Evolutionary conservation across 2,888 invertebrate species (phyloP), one percentile per base, ranked within the genome.

Genomic region (Mayetiola destructor): DNA sequence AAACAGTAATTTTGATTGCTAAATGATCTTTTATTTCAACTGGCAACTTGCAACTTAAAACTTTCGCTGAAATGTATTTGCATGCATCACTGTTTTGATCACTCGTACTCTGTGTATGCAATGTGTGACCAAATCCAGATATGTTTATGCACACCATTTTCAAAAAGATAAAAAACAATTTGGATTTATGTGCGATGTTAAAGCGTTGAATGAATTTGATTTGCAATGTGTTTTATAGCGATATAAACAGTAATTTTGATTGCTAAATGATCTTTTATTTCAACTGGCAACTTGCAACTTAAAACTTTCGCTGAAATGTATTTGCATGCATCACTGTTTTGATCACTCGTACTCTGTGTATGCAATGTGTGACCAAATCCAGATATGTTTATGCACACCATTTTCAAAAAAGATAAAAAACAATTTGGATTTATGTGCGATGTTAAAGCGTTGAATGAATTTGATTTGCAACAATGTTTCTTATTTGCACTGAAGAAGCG

Each of bases 391-490:
- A n/a, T n/a, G n/a, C n/a, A n/a, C n/a, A n/a, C n/a, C n/a, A n/a
- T n/a, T n/a, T n/a, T n/a, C n/a, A n/a, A n/a, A 48, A 48, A 48
- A 27, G 48, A 48, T 48, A 48, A 48, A n/a, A n/a, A n/a, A 48
- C 48, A 48, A 48, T 48, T 48, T 48, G 27, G 27, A 48, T 48
- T 48, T 48, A 48, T 48, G 48, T 27, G 48, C 23, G 23, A 27
- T n/a, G 27, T 27, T 48, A n/a, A n/a, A 4, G 40, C 27, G 27
- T 48, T 27, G 48, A 48, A 48, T 48, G 23, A 27, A 48, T 48
- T 48, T 48, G 48, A 48, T 48, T 48, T 48, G 48, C 48, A 48
- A 48, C 48, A 48, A 48, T 48, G 48, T 48, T n/a, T 48, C 29
- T 2, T 23, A 42, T 42, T 5, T 23, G 2, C 6, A 2, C 39